These are phyloP conservation scores for Amblyjoppa proteus DNA, from an alignment of 2,888 invertebrate genomes.

Conservation along the genomic window DNA sequence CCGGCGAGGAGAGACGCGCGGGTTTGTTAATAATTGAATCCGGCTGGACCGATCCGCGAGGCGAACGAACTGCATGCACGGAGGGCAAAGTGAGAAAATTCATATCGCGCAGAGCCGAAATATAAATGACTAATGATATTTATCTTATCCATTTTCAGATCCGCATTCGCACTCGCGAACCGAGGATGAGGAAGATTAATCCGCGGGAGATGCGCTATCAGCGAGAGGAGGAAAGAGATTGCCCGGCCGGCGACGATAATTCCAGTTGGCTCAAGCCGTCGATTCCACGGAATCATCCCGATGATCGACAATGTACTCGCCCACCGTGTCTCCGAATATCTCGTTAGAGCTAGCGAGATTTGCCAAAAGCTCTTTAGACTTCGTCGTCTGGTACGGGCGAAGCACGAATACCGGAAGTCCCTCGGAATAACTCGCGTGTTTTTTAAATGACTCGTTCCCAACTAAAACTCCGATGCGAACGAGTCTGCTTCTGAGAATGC, in stretches of 20 bases:
- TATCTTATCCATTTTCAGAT: constrained; percentile 26
- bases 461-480: constrained; percentile 43
- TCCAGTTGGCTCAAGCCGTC: constrained; percentile 10
- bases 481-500: neutral
- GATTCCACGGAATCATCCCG: neutral
- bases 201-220: neutral
- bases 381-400: constrained; percentile 36
- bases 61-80: constrained; percentile 64
- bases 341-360: constrained; percentile 23
- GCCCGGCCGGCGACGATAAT: neutral
- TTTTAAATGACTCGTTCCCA: constrained; percentile 38
- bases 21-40: constrained; percentile 63
- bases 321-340: constrained; percentile 7
- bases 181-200: constrained; percentile 1
- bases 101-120: neutral
- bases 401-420: constrained; percentile 56
- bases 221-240: neutral
- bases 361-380: constrained; percentile 56
- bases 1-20: constrained; percentile 43
- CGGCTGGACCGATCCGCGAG: constrained; percentile 54
- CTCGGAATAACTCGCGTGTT: constrained; percentile 45
- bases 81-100: neutral
- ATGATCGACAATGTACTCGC: constrained; percentile 14
- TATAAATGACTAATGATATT: neutral
- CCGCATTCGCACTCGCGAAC: neutral